A percentile compares a stretch with the other conserved stretches of the same genome.
Conservation (phyloP, 2,113 vertebrate species). For the Cygnus buccinator region DNA sequence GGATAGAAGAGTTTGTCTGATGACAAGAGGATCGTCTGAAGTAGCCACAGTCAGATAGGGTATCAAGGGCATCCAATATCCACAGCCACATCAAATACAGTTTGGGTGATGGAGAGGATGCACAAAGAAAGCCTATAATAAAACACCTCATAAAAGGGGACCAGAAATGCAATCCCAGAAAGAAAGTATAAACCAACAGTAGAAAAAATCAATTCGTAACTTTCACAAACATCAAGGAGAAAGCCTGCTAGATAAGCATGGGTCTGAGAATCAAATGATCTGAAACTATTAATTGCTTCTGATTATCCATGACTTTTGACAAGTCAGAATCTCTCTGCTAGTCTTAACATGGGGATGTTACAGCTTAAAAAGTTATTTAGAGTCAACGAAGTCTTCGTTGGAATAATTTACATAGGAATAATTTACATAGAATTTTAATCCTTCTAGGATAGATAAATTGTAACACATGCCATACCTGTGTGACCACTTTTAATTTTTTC, state of each 20-base stretch:
- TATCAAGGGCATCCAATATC: constrained; percentile 29
- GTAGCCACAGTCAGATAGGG: background rate
- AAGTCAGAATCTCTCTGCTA: background rate
- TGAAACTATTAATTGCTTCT: background rate
- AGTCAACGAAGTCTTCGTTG: background rate
- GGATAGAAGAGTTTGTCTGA: background rate
- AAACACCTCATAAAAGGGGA: constrained; percentile 51
- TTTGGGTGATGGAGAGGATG: background rate
- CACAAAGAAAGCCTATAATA: constrained; percentile 18
- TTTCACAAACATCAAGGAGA: background rate
- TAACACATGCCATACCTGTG: background rate
- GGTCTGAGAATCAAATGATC: background rate
- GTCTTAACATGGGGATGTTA: background rate
- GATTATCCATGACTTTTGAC: background rate
- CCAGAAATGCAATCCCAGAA: background rate
- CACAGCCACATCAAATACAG: background rate
- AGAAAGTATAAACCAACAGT: background rate
- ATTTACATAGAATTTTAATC: background rate
- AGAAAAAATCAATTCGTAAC: background rate
- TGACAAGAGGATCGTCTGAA: constrained; percentile 36
- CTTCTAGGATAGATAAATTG: background rate
- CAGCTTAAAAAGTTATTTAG: background rate
- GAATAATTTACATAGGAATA: background rate
- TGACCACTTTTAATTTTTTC: background rate
- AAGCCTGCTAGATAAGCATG: background rate